A percentile compares a stretch with the other conserved stretches of the same genome.
Conservation (phyloP, 2,888 invertebrate species). For the Hydrotaea diabolus region DNA sequence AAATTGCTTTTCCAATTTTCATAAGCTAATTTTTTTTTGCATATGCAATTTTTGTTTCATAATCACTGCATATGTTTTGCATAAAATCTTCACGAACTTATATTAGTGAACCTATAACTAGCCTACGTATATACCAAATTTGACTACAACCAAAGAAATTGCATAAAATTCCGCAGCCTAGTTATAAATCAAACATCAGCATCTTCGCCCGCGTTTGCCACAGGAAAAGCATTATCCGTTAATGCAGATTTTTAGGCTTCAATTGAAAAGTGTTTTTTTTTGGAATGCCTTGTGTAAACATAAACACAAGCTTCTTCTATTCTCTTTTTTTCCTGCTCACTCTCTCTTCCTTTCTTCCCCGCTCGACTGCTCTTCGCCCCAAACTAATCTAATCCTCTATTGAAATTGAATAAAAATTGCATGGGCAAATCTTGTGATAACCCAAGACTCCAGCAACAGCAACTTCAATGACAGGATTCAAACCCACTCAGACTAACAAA, state of each 20-base stretch:
- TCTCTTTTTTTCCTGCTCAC: too few relatives aligned
- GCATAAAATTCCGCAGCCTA: too few relatives aligned
- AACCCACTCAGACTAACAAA: not conserved
- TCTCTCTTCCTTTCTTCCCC: not conserved
- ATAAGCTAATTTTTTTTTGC: too few relatives aligned
- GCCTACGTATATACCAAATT: too few relatives aligned
- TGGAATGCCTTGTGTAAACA: not conserved
- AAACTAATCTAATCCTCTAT: slow-evolving; percentile 41
- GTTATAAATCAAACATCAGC: not conserved
- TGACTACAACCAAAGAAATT: too few relatives aligned
- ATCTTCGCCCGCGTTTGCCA: not conserved
- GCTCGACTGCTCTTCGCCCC: too few relatives aligned
- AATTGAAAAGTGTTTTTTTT: slow-evolving; percentile 13
- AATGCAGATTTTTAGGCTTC: slow-evolving; percentile 38
- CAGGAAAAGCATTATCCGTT: not conserved
- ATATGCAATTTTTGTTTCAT: too few relatives aligned
- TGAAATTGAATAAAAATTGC: slow-evolving; percentile 50
- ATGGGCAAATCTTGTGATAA: slow-evolving; percentile 32
- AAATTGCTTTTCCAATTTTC: too few relatives aligned
- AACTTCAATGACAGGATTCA: slow-evolving; percentile 29
- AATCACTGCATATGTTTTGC: too few relatives aligned
- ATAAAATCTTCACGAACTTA: too few relatives aligned
- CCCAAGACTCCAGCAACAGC: slow-evolving; percentile 8
- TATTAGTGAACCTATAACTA: too few relatives aligned
- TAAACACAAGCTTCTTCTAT: not conserved